Evolutionary conservation across 2,797 vertebrate species (phyloP).

Genomic region (Morelia viridis): DNA sequence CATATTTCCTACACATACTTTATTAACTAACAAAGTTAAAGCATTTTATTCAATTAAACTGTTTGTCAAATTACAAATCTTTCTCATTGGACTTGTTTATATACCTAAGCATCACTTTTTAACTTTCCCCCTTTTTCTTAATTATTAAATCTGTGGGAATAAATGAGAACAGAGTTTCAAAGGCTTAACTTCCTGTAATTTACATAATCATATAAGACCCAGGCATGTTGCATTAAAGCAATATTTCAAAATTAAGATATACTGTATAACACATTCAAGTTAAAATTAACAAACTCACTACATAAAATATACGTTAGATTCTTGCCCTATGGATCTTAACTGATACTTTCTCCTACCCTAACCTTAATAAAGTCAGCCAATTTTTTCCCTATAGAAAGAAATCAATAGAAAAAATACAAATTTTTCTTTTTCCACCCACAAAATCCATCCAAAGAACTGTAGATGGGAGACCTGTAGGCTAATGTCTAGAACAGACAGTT

Average conservation of each 20-base stretch:
- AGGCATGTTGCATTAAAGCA: not conserved
- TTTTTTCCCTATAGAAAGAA: not conserved
- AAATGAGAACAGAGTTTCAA: slow-evolving; percentile 27
- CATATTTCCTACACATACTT: slow-evolving; percentile 5
- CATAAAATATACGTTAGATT: not conserved
- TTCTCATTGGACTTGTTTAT: not conserved
- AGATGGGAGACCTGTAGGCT: not conserved
- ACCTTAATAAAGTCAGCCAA: not conserved
- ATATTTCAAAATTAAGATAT: not conserved
- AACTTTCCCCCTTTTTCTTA: slow-evolving; percentile 68
- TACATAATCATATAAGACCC: not conserved
- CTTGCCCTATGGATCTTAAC: not conserved
- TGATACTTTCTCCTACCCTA: not conserved
- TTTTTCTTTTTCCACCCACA: not conserved
- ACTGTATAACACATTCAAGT: not conserved
- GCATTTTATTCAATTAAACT: slow-evolving; percentile 26
- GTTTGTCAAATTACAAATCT: slow-evolving; percentile 20
- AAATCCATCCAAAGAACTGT: not conserved
- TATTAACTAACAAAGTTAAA: not conserved
- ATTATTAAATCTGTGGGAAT: slow-evolving; percentile 50
- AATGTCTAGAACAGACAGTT: not conserved
- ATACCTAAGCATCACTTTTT: slow-evolving; percentile 42
- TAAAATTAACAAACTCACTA: not conserved
- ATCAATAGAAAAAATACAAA: not conserved
- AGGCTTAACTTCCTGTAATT: not conserved